phyloP scores from a whole-genome alignment of 2,888 invertebrate genomes.

The Dinocampus coccinellae region DNA sequence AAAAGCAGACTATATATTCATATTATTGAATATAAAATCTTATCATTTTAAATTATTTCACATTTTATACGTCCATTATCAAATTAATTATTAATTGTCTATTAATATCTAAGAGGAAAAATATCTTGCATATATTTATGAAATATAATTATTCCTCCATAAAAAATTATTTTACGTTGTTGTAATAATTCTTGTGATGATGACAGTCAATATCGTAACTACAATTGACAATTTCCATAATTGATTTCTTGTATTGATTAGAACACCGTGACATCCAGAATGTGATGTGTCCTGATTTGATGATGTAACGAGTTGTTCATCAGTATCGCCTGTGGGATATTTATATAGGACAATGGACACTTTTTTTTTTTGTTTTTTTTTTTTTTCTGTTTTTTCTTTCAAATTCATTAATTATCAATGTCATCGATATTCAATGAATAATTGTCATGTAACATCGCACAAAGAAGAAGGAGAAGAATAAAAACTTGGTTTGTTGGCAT shows the following conservation, averaged over 20 bases:
- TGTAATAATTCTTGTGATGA: conserved; percentile 50
- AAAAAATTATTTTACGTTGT: conserved; percentile 45
- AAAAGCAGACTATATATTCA: not conserved
- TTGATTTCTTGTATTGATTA: conserved; percentile 33
- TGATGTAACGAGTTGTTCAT: conserved; percentile 59
- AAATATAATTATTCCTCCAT: not conserved
- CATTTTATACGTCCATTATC: not conserved
- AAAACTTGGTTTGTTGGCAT: too few species aligned
- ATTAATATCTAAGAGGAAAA: not conserved
- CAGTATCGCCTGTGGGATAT: conserved; percentile 57
- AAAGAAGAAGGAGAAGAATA: conserved; percentile 3
- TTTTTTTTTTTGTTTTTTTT: not conserved
- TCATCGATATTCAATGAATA: not conserved
- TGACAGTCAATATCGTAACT: conserved; percentile 31
- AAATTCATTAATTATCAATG: not conserved
- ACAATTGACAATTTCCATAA: conserved; percentile 43
- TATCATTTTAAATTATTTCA: not conserved
- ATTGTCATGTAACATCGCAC: conserved; percentile 33
- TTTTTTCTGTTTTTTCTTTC: conserved; percentile 16
- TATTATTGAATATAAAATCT: not conserved
- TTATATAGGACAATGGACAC: conserved; percentile 32
- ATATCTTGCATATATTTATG: not conserved
- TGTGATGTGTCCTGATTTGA: conserved; percentile 50
- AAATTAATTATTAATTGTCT: not conserved
- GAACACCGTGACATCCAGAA: conserved; percentile 38